Evolutionary conservation across 2,888 invertebrate species (phyloP), one percentile per base, ranked within the genome.

Genomic region (Brenthis daphne): DNA sequence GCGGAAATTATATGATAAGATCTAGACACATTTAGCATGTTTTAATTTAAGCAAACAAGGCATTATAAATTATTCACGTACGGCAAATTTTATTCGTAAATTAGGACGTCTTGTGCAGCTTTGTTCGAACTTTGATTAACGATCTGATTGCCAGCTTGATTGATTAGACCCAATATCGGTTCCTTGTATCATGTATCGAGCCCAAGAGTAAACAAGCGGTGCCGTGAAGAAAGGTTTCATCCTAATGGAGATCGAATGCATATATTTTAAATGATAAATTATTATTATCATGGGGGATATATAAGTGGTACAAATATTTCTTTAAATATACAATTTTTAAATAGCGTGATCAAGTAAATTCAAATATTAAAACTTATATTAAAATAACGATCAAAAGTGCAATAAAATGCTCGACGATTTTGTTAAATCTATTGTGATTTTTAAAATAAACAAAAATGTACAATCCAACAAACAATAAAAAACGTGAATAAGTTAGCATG

Each of bases 151-250:
- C 68, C 64, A 58, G 64, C 65, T 65, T 71, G 71, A 71, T 71
- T 71, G 66, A 69, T 71, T 68, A 67, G 69, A 60, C 56, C 71
- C 53, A 64, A 71, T 71, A 71, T 71, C 66, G 68, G 66, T 65
- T 50, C 29, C 60, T 60, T 60, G 60, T 60, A 69, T 66, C 65
- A 54, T 33, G 57, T 66, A 71, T 58, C 63, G 71, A 65, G 33
- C 65, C 68, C 61, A 65, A 63, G 71, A 65, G 71, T 68, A 68
- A 71, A 68, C 71, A 68, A 71, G 65, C 65, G 57, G 50, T 58
- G 51, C 60, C 61, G 66, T 69, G 65, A 57, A 47, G 61, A 63
- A 63, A 63, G 63, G 63, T 61, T 66, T 69, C 54, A 69, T 57
- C 57, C 47, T 66, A 69, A 69, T 66, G 65, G 63, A 66, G 33